Conservation (phyloP, 2,888 invertebrate species). For the Galeopsomyia nigrocyanea region DNA sequence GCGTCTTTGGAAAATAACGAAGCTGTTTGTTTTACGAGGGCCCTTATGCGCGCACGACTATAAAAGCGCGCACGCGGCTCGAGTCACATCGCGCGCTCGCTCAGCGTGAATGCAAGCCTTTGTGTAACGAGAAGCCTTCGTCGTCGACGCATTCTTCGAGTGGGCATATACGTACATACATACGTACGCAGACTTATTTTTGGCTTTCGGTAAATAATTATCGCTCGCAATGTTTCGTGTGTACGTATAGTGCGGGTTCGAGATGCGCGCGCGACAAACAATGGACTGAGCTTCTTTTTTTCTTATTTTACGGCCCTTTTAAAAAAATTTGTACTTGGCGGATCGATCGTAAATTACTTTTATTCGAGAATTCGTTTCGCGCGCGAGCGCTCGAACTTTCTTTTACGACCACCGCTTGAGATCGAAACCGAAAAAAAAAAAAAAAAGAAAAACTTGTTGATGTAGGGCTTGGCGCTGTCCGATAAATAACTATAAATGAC, state of each 20-base stretch:
- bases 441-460: constrained; percentile 28
- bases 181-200: constrained; percentile 32
- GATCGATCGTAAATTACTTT: constrained; percentile 44
- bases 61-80: too few relatives aligned
- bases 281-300: constrained; percentile 14
- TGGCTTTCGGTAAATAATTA: constrained; percentile 32
- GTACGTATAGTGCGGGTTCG: too few relatives aligned
- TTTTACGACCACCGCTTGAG: not conserved
- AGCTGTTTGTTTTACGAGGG: constrained; percentile 43
- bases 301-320: constrained; percentile 23
- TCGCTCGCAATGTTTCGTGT: not conserved
- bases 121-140: constrained; percentile 13
- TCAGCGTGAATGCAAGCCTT: constrained; percentile 18
- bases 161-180: not conserved
- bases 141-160: constrained; percentile 14
- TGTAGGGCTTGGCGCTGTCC: constrained; percentile 15
- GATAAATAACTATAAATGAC: constrained; percentile 32
- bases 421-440: constrained; percentile 20
- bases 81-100: not conserved
- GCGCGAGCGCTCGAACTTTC: not conserved
- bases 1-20: constrained; percentile 31
- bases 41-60: constrained; percentile 10
- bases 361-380: constrained; percentile 39
- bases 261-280: not conserved
- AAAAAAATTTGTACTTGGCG: constrained; percentile 34